These are phyloP conservation scores for Mustela lutreola DNA, from an alignment of 2,113 vertebrate genomes.

Conservation along the genomic window DNA sequence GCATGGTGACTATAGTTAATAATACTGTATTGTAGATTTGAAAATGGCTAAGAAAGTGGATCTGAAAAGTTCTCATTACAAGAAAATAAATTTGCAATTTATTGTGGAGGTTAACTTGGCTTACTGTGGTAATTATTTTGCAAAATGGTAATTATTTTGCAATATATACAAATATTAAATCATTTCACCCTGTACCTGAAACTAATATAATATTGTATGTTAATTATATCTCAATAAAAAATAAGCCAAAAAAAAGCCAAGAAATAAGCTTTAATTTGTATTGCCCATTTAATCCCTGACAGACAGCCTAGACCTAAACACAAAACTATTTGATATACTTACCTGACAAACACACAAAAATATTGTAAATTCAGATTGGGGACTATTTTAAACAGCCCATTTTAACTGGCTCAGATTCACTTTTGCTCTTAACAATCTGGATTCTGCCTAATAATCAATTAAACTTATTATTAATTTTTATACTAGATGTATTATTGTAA, in stretches of 20 bases:
- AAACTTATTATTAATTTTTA: conserved; percentile 22
- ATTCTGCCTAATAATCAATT: neutral
- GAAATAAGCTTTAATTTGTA: neutral
- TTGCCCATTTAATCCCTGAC: neutral
- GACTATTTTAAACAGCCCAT: neutral
- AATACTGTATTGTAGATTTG: neutral
- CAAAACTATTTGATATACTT: conserved; percentile 38
- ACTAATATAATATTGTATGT: neutral
- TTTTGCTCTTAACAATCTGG: neutral
- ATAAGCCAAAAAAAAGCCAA: neutral
- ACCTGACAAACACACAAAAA: neutral
- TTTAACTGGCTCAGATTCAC: neutral
- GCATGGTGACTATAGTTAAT: neutral
- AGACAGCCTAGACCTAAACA: neutral
- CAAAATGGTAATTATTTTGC: neutral
- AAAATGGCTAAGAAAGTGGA: neutral
- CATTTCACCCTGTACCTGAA: neutral
- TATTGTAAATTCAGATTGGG: neutral
- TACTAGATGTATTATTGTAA: neutral
- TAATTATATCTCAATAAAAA: neutral
- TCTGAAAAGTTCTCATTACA: neutral
- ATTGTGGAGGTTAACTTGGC: neutral
- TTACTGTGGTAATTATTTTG: neutral
- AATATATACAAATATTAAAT: neutral
- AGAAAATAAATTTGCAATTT: neutral